Base-by-base conservation (phyloP, 2,888 invertebrate genomes). In the Leucozona laternaria region DNA sequence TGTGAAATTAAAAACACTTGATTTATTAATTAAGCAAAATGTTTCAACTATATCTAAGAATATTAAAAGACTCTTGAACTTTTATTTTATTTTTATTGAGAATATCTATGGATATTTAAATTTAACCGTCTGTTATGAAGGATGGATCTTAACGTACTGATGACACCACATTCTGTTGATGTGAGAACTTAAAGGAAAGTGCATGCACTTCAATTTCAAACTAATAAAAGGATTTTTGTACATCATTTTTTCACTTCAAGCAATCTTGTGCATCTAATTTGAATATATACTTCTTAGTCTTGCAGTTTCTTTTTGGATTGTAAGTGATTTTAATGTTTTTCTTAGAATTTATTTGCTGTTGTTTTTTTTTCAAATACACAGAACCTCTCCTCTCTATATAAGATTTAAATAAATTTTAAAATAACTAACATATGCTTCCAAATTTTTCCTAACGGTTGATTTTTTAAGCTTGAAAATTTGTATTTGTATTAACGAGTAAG, bases 141-240 rank as follows among this genome's bases (percentile, higher is more conserved):
- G 70, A 81, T 62, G 58, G 50, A 81, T 62, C 68, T 70, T 50
- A 86, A 70, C 66, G 75, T 64, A 86, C 86, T 86, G 86, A 81
- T 78, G 77, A 37, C 28, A 71, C 50, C 37, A 75, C 57, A 79
- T 34, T 43, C 76, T 50, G 60, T 80, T 72, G 85, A 68, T 85
- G 85, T n/a, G 77, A 60, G 50, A 43, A 37, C 68, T 22, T 50
- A 55, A 81, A 78, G 60, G 81, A 78, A 78, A 85, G 81, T 85
- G 70, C 73, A 78, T 86, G 70, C 78, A 86, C 86, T 81, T 75
- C 78, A 86, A 78, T 73, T 73, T 86, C 13, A 75, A 73, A 77
- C 75, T 82, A 71, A 81, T 81, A 77, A 82, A 86, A 73, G 86
- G 81, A 71, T 66, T 73, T 43, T 57, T 70, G 45, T 11, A 13